Base-by-base conservation (phyloP, 2,113 vertebrate genomes). In the Oophaga pumilio region DNA sequence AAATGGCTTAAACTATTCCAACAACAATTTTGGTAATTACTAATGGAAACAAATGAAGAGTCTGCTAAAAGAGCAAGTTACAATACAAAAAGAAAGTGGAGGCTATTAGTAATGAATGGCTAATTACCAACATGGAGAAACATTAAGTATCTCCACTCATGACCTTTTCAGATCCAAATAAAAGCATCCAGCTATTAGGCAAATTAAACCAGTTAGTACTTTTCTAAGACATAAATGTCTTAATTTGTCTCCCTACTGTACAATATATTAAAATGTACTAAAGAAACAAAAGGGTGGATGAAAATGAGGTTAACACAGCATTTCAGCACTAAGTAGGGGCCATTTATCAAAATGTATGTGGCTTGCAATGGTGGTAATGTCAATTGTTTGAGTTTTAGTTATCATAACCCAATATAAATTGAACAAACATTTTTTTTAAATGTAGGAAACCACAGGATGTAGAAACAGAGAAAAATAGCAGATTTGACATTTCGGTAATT, bases 121-220 rank as follows among this genome's bases (percentile, higher is more conserved):
- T 87, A 62, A 87, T 87, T 87, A 74, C 68, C 15, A 87, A 87
- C 73, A 81, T 50, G 33, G 68, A 50, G 73, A 82, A 82, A 59
- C 76, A 85, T 82, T 87, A 79, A 86, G 86, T 74, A 69, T 87
- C 56, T 81, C 86, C 33, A 82, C 82, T 82, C 77, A 87, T 43
- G 56, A 87, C 33, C 78, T 80, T 87, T 87, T 87, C 78, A 82
- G 68, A 82, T 74, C 56, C 56, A 82, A 74, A 87, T 82, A 74
- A 87, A 87, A 82, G 78, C 78, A 73, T 74, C 28, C 53, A 60
- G 86, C 86, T 82, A 81, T 82, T 87, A 87, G 68, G 86, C 77
- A 87, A 87, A 87, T 87, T 82, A 87, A 82, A 82, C 56, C 64
- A 80, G 76, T 87, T 85, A 78, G 73, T 66, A 76, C 57, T 50